phyloP scores from a whole-genome alignment of 2,888 invertebrate species.

The Hyles lineata region DNA sequence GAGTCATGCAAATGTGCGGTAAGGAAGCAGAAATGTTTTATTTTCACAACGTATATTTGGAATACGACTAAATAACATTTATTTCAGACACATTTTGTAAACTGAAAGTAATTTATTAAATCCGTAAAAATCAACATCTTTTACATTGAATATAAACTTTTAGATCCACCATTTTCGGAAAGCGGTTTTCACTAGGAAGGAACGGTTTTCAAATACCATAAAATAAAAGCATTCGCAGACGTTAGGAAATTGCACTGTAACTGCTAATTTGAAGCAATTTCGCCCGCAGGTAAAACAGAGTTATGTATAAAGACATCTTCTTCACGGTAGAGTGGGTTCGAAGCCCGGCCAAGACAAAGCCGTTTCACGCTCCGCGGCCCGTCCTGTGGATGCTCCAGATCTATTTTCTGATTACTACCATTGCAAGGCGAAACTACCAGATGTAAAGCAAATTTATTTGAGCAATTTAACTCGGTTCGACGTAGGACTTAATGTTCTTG shows the following conservation, averaged over 20 bases:
- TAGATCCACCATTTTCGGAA: too few species aligned
- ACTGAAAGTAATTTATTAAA: too few species aligned
- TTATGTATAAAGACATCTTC: constrained; percentile 18
- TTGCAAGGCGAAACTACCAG: constrained; percentile 12
- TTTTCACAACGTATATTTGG: too few species aligned
- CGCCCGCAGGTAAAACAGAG: background rate
- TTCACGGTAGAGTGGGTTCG: constrained; percentile 38
- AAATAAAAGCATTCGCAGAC: too few species aligned
- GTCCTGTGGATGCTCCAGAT: constrained; percentile 28
- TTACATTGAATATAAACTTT: too few species aligned
- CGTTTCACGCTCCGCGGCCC: constrained; percentile 46
- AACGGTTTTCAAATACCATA: too few species aligned
- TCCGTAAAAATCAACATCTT: too few species aligned
- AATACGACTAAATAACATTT: too few species aligned
- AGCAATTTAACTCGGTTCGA: background rate
- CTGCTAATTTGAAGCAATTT: background rate
- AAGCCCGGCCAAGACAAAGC: constrained; percentile 37
- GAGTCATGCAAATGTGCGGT: too few species aligned
- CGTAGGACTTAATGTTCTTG: background rate
- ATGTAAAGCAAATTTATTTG: background rate
- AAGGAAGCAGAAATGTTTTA: too few species aligned
- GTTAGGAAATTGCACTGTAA: background rate
- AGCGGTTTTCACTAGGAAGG: too few species aligned
- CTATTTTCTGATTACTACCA: constrained; percentile 27
- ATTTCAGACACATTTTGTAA: too few species aligned